Evolutionary conservation across 2,888 invertebrate genomes (phyloP).

Genomic region (Cataglyphis altisquamis): DNA sequence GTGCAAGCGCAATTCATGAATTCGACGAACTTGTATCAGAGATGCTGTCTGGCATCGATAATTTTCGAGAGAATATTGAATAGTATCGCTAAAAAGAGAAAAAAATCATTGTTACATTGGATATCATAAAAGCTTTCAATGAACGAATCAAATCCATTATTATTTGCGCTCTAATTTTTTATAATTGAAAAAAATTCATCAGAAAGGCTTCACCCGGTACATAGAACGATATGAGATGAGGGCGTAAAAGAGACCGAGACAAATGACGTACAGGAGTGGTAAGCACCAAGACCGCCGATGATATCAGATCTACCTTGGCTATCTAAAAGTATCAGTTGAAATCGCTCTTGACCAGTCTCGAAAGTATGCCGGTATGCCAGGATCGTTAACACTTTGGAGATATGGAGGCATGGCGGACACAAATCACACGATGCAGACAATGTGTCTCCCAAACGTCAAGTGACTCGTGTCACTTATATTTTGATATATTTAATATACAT

Average conservation of each 20-base stretch:
- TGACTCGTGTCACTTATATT: constrained; percentile 4
- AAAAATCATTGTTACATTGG: not conserved
- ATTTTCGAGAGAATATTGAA: not conserved
- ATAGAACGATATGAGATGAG: constrained; percentile 75
- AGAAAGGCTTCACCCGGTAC: constrained; percentile 77
- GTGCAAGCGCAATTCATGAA: constrained; percentile 8
- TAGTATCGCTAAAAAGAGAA: not conserved
- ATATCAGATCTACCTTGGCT: constrained; percentile 82
- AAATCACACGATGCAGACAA: constrained; percentile 20
- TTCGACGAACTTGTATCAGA: not conserved
- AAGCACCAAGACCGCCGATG: constrained; percentile 81
- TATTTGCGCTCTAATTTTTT: constrained; percentile 2
- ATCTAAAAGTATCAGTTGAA: constrained; percentile 78
- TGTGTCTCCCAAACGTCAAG: not conserved
- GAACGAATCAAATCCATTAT: too few relatives aligned
- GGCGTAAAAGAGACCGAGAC: constrained; percentile 82
- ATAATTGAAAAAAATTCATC: constrained; percentile 38
- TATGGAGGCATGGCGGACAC: constrained; percentile 4
- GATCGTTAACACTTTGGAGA: constrained; percentile 50
- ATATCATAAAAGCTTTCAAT: not conserved
- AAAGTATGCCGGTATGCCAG: constrained; percentile 37
- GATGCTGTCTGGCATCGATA: not conserved
- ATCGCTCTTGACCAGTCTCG: constrained; percentile 74
- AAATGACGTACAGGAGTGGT: constrained; percentile 85
- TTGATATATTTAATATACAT: constrained; percentile 23